Evolutionary conservation across 2,113 vertebrate species (phyloP).

Genomic region (Chauna torquata): DNA sequence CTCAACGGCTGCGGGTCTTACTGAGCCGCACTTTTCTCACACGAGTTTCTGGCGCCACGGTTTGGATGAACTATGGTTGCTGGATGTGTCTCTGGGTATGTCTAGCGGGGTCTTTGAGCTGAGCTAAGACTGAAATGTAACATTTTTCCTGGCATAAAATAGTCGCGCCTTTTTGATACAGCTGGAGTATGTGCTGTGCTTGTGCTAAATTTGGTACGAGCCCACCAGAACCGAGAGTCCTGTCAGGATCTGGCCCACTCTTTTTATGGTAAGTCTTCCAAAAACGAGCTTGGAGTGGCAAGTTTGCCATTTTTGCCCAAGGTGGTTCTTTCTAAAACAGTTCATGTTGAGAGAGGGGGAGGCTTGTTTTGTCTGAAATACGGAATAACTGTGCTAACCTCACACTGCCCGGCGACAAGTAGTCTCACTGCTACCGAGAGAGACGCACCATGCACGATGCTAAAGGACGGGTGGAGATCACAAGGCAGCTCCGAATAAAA

Average conservation of each 20-base stretch:
- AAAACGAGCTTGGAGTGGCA: neutral
- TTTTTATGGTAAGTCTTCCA: neutral
- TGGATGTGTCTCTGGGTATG: neutral
- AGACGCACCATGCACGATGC: neutral
- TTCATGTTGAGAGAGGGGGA: neutral
- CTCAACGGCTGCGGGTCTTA: neutral
- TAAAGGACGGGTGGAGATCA: neutral
- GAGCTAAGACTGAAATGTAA: neutral
- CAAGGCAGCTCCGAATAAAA: neutral
- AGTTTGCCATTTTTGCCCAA: no score
- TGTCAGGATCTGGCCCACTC: neutral
- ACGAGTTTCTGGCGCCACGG: neutral
- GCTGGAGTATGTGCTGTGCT: neutral
- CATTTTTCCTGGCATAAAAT: neutral
- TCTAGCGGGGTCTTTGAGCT: neutral
- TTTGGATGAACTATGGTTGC: neutral
- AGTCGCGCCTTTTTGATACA: neutral
- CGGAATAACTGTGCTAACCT: neutral
- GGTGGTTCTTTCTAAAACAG: no score
- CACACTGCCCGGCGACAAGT: neutral
- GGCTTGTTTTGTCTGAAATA: neutral
- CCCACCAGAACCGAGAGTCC: neutral
- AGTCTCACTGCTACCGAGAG: neutral
- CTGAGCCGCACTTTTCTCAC: neutral
- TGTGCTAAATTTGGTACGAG: neutral